Evolutionary conservation across 2,797 vertebrate species (phyloP), one percentile per base, ranked within the genome.

Genomic region (Myotis vivesi): DNA sequence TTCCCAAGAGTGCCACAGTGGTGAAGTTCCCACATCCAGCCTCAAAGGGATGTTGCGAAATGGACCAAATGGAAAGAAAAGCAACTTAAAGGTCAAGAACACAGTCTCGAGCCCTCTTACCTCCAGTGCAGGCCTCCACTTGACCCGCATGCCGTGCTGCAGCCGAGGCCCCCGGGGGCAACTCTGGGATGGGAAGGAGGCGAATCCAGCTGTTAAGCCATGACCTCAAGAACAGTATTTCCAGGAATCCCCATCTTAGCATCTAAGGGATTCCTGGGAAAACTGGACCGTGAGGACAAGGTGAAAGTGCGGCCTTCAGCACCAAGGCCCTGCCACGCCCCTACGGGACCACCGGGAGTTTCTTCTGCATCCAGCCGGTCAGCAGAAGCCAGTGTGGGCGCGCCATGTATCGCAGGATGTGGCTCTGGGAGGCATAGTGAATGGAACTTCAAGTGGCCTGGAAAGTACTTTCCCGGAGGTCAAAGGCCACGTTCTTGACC

Each of bases 191-290:
- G 76, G 81, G 94, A 55, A 75, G 68, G 84, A 90, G 94, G 79
- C 3, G 76, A 38, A 7, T 97, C 96, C 97, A 57, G 98, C 87
- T 81, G 99, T 98, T 41, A 95, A 98, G 98, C 99, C 99, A 95
- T 99, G 97, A 99, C 99, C 99, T 99, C 99, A 99, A 99, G 99
- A 99, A 99, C 99, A 99, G 99, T 99, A 99, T 99, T 99, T 99
- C 99, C 99, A 99, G 99, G 99, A 99, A 99, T 99, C 99, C 99
- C 99, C 99, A 98, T 99, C 96, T 97, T 98, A 99, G 98, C 96
- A 98, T 98, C 98, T 97, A 99, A 99, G 99, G 99, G 99, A 99
- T 99, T 99, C 99, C 99, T 99, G 99, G 99, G 99, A 99, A 99
- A 99, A 99, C 99, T 99, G 99, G 99, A 99, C 99, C 99, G 99